A percentile compares a stretch with the other conserved stretches of the same genome.
These are phyloP conservation scores for Pterocles burchelli DNA, from an alignment of 2,113 vertebrate species.

Conservation along the genomic window DNA sequence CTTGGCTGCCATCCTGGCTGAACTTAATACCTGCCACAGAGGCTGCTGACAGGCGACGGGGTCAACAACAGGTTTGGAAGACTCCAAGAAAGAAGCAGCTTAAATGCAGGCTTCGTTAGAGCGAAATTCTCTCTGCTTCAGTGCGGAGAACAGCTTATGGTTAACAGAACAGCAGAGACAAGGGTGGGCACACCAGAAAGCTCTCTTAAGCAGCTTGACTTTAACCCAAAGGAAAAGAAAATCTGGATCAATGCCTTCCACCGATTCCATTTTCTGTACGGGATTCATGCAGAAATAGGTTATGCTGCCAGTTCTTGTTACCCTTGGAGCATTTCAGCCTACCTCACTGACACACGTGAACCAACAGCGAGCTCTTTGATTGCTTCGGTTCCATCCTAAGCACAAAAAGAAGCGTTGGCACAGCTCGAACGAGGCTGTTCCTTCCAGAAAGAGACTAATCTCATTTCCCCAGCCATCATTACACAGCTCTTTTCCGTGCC, in stretches of 20 bases:
- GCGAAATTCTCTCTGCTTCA: neutral
- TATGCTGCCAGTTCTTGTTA: neutral
- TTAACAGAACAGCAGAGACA: neutral
- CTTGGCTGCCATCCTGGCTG: conserved; percentile 56
- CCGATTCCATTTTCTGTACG: neutral
- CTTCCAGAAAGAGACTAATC: neutral
- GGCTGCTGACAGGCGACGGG: neutral
- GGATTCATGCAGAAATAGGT: conserved; percentile 4
- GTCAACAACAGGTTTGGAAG: neutral
- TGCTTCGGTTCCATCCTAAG: neutral
- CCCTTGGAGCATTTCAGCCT: neutral
- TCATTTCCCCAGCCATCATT: conserved; percentile 30
- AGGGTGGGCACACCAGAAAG: neutral
- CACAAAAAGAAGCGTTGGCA: neutral
- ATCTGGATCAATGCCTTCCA: conserved; percentile 18
- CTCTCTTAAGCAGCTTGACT: conserved; percentile 20
- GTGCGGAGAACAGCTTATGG: neutral
- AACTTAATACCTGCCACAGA: conserved; percentile 52
- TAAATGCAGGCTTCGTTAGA: neutral
- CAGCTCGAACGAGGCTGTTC: neutral
- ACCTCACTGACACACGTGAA: neutral
- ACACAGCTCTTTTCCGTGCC: conserved; percentile 26
- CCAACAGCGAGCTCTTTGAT: neutral
- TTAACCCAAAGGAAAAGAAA: conserved; percentile 1
- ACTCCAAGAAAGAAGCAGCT: neutral